Conservation (phyloP, 2,797 vertebrate genomes). For the Mus caroli region DNA sequence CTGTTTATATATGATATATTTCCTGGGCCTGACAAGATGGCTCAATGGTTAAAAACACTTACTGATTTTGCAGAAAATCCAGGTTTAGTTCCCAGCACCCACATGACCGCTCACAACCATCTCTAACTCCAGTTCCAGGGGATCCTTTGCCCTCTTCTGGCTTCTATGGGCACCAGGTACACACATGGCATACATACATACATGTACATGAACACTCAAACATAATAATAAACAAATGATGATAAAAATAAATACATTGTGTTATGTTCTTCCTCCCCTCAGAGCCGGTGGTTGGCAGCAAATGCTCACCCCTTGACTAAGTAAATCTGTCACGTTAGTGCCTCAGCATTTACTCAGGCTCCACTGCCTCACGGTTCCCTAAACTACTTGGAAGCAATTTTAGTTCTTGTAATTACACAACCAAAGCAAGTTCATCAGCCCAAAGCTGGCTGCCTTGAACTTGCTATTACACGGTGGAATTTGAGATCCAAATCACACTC, state of each 20-base stretch:
- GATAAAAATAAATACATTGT: neutral
- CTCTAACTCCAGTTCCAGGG: neutral
- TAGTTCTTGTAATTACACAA: neutral
- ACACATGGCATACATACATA: neutral
- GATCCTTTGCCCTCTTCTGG: neutral
- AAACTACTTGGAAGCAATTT: constrained; percentile 52
- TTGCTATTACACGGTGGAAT: constrained; percentile 60
- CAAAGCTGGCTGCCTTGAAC: constrained; percentile 66
- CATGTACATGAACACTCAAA: neutral
- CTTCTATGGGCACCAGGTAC: neutral
- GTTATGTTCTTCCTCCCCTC: neutral
- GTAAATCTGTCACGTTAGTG: neutral
- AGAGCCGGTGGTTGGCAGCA: neutral
- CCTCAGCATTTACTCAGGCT: neutral
- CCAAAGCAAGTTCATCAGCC: constrained; percentile 35
- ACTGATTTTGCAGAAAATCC: neutral
- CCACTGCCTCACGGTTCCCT: neutral
- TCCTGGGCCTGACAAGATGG: neutral
- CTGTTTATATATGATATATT: neutral
- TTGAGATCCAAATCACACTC: constrained; percentile 65
- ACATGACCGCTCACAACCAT: neutral
- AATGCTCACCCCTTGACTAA: neutral
- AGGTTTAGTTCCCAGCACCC: neutral
- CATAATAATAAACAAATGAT: neutral
- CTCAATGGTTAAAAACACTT: neutral